Conservation (phyloP, 2,888 invertebrate species). For the Zelleria hepariella region DNA sequence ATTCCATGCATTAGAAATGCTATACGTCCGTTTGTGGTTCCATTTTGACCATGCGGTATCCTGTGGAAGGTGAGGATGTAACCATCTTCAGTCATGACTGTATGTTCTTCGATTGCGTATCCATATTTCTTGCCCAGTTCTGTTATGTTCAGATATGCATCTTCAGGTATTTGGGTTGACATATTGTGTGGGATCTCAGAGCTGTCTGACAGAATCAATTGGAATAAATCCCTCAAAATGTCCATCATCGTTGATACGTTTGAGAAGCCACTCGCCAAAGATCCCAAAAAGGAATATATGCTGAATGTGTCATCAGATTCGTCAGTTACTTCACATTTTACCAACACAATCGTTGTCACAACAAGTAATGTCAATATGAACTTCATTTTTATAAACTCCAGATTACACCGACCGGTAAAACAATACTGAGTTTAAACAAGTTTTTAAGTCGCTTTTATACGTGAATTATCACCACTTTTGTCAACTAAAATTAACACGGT, state of each 20-base stretch:
- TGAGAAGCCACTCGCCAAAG: not conserved
- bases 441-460: not conserved
- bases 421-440: not conserved
- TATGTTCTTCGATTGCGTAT: constrained; percentile 38
- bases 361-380: not conserved
- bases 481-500: not conserved
- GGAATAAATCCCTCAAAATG: constrained; percentile 14
- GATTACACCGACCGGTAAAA: not conserved
- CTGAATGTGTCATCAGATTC: not conserved
- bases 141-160: constrained; percentile 32
- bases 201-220: constrained; percentile 8
- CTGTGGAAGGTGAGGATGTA: constrained; percentile 44
- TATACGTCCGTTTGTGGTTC: constrained; percentile 30
- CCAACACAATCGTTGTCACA: not conserved
- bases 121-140: constrained; percentile 33
- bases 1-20: constrained; percentile 87
- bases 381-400: not conserved
- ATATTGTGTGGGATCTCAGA: not conserved
- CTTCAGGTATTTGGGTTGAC: constrained; percentile 20
- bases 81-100: constrained; percentile 39
- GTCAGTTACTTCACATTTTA: not conserved
- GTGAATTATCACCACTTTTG: not conserved
- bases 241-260: constrained; percentile 9
- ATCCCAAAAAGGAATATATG: not conserved
- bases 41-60: constrained; percentile 23